Evolutionary conservation across 2,888 invertebrate genomes (phyloP), one percentile per base, ranked within the genome.

Genomic region (Leptopilina myrica): DNA sequence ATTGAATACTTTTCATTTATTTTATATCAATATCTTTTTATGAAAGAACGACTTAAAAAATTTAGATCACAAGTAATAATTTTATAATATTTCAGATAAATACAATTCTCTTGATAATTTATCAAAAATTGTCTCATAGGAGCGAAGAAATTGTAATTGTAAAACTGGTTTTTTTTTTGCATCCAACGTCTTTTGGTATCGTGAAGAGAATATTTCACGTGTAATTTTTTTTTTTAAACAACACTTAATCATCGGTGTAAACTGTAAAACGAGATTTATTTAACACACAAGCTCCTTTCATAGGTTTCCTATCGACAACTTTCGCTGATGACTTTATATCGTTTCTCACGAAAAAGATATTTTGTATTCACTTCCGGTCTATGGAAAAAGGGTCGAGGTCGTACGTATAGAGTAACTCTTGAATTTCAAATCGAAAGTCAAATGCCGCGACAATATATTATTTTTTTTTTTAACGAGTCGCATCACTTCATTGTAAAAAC

Each of bases 261-360:
- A 43, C 5, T 43, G 8, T 8, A 43, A 43, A 43, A 43, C 43
- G 43, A 43, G 43, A 43, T 62, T 69, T 69, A 53, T 64, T 53
- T 64, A 33, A 33, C n/a, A 78, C 79, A 82, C 85, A 85, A 8
- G 43, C 43, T 43, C 43, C 43, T 43, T 43, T 43, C 43, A 86
- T 86, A 88, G 84, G 84, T 87, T 86, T 88, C 82, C 83, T 82
- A 83, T 80, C 82, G 83, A 82, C 82, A 85, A 86, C 85, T 88
- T 88, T 87, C 86, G 85, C 85, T 89, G 89, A 88, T 86, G 85
- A 82, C 86, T 87, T 86, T 83, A 89, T 62, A 62, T 62, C 62
- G 88, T 84, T 78, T 77, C 78, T 75, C 64, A 78, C 64, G 67
- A 76, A 80, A 78, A 84, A 80, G 79, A 77, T 69, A 84, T 83